These are phyloP conservation scores for Phasianus colchicus DNA, from an alignment of 2,113 vertebrate species.

Conservation along the genomic window DNA sequence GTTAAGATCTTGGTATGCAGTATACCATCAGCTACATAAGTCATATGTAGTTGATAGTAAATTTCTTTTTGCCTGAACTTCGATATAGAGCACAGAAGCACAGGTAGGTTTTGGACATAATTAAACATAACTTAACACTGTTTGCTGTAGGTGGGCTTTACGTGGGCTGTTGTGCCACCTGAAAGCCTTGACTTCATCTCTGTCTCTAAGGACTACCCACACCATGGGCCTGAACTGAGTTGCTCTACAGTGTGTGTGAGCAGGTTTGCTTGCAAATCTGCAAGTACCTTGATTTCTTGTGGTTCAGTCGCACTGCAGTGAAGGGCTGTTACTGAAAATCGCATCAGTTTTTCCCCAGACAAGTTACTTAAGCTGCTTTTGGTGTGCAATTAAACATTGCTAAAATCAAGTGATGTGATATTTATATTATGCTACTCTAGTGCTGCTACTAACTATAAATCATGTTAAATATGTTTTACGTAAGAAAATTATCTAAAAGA, in stretches of 20 bases:
- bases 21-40: neutral
- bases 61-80: neutral
- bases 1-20: neutral
- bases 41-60: neutral
- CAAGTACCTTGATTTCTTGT: neutral
- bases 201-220: neutral
- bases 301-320: neutral
- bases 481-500: neutral
- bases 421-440: neutral
- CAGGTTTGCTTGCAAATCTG: neutral
- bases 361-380: neutral
- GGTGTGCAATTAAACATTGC: neutral
- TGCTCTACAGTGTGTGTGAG: neutral
- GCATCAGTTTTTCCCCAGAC: neutral
- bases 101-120: neutral
- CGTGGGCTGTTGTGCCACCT: neutral
- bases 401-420: neutral
- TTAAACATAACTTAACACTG: neutral
- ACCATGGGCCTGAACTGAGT: neutral
- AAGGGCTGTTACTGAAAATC: neutral
- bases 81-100: neutral
- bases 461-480: neutral
- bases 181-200: neutral
- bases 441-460: neutral
- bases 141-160: neutral